phyloP scores from a whole-genome alignment of 2,113 vertebrate genomes.

The Holacanthus passer region DNA sequence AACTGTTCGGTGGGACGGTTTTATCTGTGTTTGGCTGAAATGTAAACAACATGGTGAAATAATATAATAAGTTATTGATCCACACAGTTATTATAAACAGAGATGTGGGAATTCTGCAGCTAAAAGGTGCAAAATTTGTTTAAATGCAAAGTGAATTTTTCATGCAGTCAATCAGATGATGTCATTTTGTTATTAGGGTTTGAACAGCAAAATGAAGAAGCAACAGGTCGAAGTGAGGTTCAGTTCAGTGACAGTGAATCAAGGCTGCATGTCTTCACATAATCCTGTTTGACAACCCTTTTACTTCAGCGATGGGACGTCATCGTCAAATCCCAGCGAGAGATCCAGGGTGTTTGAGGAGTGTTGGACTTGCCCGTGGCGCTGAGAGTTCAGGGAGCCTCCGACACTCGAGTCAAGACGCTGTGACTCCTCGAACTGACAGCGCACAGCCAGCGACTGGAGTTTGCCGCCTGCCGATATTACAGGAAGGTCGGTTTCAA shows the following conservation, averaged over 20 bases:
- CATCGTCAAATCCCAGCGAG: neutral
- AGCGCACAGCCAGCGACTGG: conserved; percentile 35
- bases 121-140: neutral
- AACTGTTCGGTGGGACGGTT: neutral
- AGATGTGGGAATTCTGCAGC: neutral
- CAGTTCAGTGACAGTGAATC: neutral
- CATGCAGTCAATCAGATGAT: neutral
- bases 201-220: neutral
- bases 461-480: conserved; percentile 35
- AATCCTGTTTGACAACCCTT: neutral
- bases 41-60: neutral
- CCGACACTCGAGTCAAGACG: conserved; percentile 21
- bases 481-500: conserved; percentile 13
- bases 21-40: neutral
- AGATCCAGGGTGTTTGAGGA: conserved; percentile 3
- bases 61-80: neutral
- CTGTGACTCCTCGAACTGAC: conserved; percentile 31
- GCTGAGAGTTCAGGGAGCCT: conserved; percentile 22
- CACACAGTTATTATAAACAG: neutral
- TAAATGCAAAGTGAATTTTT: neutral
- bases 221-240: neutral
- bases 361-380: conserved; percentile 21
- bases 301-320: neutral
- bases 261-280: neutral
- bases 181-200: neutral